These are phyloP conservation scores for Choristoneura fumiferana DNA, from an alignment of 1,140 invertebrate species.

Conservation along the genomic window DNA sequence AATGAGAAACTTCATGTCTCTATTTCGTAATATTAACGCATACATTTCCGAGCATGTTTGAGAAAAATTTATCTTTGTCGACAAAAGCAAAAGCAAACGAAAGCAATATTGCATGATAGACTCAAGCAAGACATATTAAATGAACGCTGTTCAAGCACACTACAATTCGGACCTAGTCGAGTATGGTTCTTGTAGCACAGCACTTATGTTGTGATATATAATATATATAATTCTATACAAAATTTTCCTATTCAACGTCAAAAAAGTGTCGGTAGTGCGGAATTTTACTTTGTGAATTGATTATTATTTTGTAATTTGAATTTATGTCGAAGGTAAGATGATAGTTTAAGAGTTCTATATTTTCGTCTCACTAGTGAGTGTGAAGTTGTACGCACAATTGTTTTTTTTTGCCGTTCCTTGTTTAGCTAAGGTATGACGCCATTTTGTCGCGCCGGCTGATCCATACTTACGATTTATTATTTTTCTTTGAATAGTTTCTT, in stretches of 20 bases:
- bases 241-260: conserved; percentile 74
- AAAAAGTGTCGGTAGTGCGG: conserved; percentile 62
- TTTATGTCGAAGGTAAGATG: conserved; percentile 44
- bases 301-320: conserved; percentile 44
- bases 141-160: background rate
- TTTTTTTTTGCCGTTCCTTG: conserved; percentile 45
- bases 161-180: conserved; percentile 6
- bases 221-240: conserved; percentile 12
- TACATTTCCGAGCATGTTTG: too few species aligned
- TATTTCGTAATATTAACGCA: too few species aligned
- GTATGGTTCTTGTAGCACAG: background rate
- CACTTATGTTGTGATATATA: conserved; percentile 8
- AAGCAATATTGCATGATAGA: too few species aligned
- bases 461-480: conserved; percentile 50
- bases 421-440: conserved; percentile 67
- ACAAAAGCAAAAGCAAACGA: too few species aligned
- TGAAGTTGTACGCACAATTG: background rate
- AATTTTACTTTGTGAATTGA: conserved; percentile 58
- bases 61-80: too few species aligned
- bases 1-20: too few species aligned
- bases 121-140: too few species aligned
- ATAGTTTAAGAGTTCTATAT: conserved; percentile 24
- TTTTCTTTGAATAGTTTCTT: conserved; percentile 39
- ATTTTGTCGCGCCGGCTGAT: conserved; percentile 78
- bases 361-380: conserved; percentile 9